Conservation (phyloP, 2,113 vertebrate genomes). For the Capreolus pygargus region DNA sequence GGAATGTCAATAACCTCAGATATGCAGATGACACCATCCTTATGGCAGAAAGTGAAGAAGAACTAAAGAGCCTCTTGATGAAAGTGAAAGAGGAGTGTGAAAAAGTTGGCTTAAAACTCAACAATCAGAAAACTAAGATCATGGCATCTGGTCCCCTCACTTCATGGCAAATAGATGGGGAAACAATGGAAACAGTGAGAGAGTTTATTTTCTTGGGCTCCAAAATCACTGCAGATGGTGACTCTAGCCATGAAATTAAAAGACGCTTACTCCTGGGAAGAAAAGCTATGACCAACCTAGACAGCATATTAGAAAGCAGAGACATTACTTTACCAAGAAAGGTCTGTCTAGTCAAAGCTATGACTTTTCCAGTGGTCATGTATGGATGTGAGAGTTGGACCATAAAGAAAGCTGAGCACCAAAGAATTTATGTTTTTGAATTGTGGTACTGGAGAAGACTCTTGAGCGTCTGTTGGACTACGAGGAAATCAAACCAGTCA, state of each 20-base stretch:
- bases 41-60: neutral
- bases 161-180: neutral
- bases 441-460: neutral
- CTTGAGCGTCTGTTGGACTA: neutral
- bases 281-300: neutral
- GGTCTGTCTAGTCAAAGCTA: neutral
- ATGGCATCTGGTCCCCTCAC: neutral
- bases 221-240: neutral
- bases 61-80: neutral
- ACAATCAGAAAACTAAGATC: neutral
- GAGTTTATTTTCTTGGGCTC: neutral
- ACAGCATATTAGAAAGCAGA: neutral
- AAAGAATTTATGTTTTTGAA: neutral
- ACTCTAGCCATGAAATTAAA: neutral
- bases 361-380: neutral
- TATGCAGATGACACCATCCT: neutral
- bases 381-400: neutral
- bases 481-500: neutral
- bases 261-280: neutral
- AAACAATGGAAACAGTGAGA: neutral
- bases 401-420: neutral
- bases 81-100: neutral
- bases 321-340: neutral
- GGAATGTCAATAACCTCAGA: neutral
- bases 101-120: neutral